Conservation (phyloP, 1,140 invertebrate species). For the Chironomus striatipennis region DNA sequence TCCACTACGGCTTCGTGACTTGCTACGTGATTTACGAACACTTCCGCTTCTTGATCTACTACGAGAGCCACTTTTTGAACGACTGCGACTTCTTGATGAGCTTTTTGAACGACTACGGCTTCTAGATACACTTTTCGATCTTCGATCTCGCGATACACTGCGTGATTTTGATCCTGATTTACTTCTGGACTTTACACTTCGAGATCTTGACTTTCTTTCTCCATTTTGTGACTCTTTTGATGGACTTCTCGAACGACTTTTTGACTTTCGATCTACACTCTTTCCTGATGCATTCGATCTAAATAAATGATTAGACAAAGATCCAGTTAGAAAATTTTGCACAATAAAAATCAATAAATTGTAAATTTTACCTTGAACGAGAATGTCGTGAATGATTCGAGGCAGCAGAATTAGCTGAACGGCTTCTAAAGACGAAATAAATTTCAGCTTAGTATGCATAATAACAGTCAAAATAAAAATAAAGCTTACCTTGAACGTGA, state of each 20-base stretch:
- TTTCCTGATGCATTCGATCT: too few species aligned
- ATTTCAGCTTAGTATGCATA: not conserved
- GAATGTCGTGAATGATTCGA: not conserved
- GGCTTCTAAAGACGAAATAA: not conserved
- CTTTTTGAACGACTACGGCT: constrained; percentile 36
- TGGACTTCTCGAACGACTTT: constrained; percentile 32
- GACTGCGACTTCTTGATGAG: constrained; percentile 37
- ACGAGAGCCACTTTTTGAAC: constrained; percentile 33
- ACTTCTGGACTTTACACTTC: constrained; percentile 29
- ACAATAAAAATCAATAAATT: not conserved
- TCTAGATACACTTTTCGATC: constrained; percentile 27
- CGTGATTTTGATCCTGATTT: constrained; percentile 30
- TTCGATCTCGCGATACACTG: constrained; percentile 31
- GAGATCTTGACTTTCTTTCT: constrained; percentile 33
- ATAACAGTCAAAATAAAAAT: not conserved
- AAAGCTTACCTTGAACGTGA: constrained; percentile 16
- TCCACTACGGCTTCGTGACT: constrained; percentile 30
- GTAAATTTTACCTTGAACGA: not conserved
- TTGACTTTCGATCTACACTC: too few species aligned
- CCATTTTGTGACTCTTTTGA: constrained; percentile 38
- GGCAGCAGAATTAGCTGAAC: not conserved
- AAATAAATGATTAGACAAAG: not conserved
- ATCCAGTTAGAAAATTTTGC: not conserved
- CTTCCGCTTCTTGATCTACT: constrained; percentile 4
- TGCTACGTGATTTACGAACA: constrained; percentile 29